Conservation (phyloP, 2,113 vertebrate species). For the Jacana jacana region DNA sequence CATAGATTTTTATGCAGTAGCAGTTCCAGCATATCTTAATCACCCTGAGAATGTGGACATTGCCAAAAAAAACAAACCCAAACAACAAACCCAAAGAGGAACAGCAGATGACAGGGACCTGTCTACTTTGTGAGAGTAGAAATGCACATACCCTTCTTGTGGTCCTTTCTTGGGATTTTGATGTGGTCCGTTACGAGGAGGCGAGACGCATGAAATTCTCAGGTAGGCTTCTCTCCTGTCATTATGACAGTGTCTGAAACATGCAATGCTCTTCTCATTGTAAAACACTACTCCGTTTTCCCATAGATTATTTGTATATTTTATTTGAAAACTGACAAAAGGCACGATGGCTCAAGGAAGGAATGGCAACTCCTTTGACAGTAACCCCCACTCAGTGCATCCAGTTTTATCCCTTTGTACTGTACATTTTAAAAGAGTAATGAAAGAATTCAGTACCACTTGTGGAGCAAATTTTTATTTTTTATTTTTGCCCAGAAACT, state of each 20-base stretch:
- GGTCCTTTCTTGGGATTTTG: not conserved
- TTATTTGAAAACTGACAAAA: not conserved
- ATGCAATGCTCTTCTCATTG: not conserved
- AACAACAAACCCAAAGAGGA: not conserved
- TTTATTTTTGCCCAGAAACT: not conserved
- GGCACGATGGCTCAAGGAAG: not conserved
- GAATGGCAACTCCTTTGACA: not conserved
- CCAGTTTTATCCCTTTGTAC: not conserved
- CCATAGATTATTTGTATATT: not conserved
- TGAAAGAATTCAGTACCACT: not conserved
- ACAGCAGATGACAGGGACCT: not conserved
- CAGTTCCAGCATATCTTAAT: not conserved
- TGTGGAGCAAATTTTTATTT: not conserved
- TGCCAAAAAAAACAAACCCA: not conserved
- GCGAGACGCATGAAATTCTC: not conserved
- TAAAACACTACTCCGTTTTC: not conserved
- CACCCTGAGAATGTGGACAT: not conserved
- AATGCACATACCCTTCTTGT: not conserved
- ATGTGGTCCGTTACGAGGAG: accelerated
- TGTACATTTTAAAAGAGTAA: not conserved
- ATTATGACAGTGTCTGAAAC: not conserved
- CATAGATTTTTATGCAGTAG: not conserved
- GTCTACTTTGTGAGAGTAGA: not conserved
- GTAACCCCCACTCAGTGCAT: not conserved
- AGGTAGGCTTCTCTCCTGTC: not conserved